phyloP scores from a whole-genome alignment of 1,140 invertebrate species.

The Hyphantria cunea region DNA sequence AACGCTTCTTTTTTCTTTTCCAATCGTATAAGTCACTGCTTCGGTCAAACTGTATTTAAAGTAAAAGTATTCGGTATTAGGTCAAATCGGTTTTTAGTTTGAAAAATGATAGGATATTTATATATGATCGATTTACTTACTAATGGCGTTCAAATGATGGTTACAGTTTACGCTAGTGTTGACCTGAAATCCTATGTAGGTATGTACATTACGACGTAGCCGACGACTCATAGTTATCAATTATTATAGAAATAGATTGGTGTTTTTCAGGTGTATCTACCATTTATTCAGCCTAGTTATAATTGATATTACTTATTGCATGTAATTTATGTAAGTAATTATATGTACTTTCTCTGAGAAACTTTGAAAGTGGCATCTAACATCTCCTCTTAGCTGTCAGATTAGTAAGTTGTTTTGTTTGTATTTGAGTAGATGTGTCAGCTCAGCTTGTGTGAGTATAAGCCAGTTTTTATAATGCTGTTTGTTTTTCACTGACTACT shows the following conservation, averaged over 20 bases:
- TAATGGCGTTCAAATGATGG: not conserved
- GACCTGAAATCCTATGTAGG: not conserved
- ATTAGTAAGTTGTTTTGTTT: slow-evolving; percentile 63
- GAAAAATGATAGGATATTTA: not conserved
- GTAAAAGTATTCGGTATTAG: not conserved
- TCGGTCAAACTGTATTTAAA: not conserved
- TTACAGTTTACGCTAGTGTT: slow-evolving; percentile 1
- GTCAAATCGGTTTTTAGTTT: not conserved
- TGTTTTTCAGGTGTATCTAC: not conserved
- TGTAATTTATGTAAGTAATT: slow-evolving; percentile 27
- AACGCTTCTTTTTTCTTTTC: slow-evolving; percentile 55
- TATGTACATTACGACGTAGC: not conserved
- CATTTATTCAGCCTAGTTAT: slow-evolving; percentile 9
- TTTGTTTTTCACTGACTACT: slow-evolving; percentile 58
- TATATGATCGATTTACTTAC: not conserved
- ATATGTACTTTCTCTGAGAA: slow-evolving; percentile 21
- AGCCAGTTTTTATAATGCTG: slow-evolving; percentile 77
- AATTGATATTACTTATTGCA: slow-evolving; percentile 25
- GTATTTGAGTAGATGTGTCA: slow-evolving; percentile 67
- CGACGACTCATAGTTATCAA: not conserved
- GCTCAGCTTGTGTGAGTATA: slow-evolving; percentile 71
- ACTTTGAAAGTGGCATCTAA: slow-evolving; percentile 29
- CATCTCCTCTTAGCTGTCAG: slow-evolving; percentile 24
- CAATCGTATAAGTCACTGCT: slow-evolving; percentile 38
- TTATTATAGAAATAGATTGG: slow-evolving; percentile 13